Evolutionary conservation across 2,888 invertebrate species (phyloP).

Genomic region (Ornithoptera alexandrae): DNA sequence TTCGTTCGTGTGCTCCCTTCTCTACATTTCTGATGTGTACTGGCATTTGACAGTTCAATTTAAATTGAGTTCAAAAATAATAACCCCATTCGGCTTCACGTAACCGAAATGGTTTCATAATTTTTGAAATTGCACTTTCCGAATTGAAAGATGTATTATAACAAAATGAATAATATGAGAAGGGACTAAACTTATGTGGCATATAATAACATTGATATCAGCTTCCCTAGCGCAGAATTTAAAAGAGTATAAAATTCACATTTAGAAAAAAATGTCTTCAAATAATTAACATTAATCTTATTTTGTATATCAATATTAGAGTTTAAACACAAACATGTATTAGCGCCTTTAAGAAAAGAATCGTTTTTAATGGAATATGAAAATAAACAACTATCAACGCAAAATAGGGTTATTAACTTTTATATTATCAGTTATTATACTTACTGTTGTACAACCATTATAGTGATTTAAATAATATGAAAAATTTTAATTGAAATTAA

Average conservation of each 20-base stretch:
- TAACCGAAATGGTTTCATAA: conserved; percentile 5
- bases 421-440: too few species aligned
- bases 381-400: too few species aligned
- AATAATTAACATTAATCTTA: too few species aligned
- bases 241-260: too few species aligned
- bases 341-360: not conserved
- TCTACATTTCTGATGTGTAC: conserved; percentile 39
- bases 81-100: conserved; percentile 16
- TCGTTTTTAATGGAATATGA: not conserved
- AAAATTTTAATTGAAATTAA: too few species aligned
- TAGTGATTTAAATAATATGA: too few species aligned
- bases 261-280: too few species aligned
- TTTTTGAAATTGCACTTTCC: not conserved
- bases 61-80: conserved; percentile 31
- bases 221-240: too few species aligned
- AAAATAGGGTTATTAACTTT: too few species aligned
- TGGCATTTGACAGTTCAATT: conserved; percentile 46
- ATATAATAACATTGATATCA: not conserved
- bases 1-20: conserved; percentile 37
- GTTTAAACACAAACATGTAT: not conserved
- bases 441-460: too few species aligned
- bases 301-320: too few species aligned
- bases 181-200: not conserved
- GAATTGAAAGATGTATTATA: not conserved
- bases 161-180: not conserved